Conservation (phyloP, 2,797 vertebrate species). For the Chaetophractus vellerosus region DNA sequence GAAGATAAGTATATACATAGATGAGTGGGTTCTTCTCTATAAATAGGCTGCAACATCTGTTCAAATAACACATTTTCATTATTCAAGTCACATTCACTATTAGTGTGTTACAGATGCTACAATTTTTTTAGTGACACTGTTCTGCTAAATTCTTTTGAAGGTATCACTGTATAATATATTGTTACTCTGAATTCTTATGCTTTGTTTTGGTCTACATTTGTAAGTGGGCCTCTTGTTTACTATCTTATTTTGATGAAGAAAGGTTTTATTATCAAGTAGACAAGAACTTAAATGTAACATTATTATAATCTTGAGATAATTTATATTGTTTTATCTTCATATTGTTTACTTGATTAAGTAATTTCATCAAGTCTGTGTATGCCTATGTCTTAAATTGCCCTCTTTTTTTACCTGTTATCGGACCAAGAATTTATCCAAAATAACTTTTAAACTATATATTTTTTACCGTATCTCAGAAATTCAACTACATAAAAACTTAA, state of each 20-base stretch:
- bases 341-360: neutral
- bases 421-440: neutral
- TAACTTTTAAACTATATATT: neutral
- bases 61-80: conserved; percentile 68
- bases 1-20: conserved; percentile 36
- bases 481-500: neutral
- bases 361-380: neutral
- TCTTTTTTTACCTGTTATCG: neutral
- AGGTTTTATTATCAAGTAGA: neutral
- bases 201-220: neutral
- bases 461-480: conserved; percentile 43
- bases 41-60: conserved; percentile 63
- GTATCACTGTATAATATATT: conserved; percentile 52
- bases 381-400: neutral
- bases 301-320: neutral
- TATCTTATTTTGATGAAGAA: neutral
- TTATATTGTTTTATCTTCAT: neutral
- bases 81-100: conserved; percentile 68
- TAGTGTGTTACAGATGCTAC: conserved; percentile 55
- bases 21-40: neutral
- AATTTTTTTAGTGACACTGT: conserved; percentile 71
- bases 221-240: neutral
- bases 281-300: neutral
- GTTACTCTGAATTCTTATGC: conserved; percentile 44
- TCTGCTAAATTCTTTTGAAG: conserved; percentile 53